Evolutionary conservation across 1,140 invertebrate species (phyloP).

Genomic region (Lucilia cuprina): DNA sequence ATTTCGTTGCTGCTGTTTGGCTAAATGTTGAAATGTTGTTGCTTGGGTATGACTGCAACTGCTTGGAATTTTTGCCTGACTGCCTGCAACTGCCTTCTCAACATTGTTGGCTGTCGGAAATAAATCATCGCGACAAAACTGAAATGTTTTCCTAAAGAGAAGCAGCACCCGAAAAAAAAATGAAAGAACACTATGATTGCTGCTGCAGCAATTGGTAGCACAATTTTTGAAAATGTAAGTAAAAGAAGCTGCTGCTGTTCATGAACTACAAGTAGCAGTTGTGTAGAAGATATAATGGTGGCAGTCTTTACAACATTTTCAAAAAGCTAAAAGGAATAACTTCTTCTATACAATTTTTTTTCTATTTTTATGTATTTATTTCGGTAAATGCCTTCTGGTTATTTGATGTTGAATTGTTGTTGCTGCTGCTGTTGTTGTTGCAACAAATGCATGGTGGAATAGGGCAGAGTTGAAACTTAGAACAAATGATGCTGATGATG

Average conservation of each 20-base stretch:
- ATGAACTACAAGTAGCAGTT: not conserved
- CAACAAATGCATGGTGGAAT: not conserved
- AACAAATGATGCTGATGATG: not conserved
- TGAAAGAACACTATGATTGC: not conserved
- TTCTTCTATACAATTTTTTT: not conserved
- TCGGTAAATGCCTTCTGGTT: not conserved
- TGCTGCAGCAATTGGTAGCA: not conserved
- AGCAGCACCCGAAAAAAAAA: not conserved
- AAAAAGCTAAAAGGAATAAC: not conserved
- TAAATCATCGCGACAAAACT: conserved; percentile 17
- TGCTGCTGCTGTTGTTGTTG: not conserved
- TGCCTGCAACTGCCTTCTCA: conserved; percentile 6
- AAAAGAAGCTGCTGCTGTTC: not conserved
- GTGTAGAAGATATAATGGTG: not conserved
- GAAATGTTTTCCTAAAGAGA: not conserved
- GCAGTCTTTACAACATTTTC: not conserved
- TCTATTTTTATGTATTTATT: not conserved
- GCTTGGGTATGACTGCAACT: not conserved
- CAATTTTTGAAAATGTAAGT: not conserved
- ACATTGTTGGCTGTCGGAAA: conserved; percentile 9
- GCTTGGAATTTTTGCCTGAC: not conserved
- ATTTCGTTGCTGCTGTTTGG: not conserved
- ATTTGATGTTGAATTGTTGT: not conserved
- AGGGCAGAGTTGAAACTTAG: conserved; percentile 8
- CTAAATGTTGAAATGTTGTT: not conserved